Percentiles rank a stretch among this genome's conserved stretches.
These are phyloP conservation scores for Tauraco hartlaubi DNA, from an alignment of 2,797 vertebrate species.

Conservation along the genomic window DNA sequence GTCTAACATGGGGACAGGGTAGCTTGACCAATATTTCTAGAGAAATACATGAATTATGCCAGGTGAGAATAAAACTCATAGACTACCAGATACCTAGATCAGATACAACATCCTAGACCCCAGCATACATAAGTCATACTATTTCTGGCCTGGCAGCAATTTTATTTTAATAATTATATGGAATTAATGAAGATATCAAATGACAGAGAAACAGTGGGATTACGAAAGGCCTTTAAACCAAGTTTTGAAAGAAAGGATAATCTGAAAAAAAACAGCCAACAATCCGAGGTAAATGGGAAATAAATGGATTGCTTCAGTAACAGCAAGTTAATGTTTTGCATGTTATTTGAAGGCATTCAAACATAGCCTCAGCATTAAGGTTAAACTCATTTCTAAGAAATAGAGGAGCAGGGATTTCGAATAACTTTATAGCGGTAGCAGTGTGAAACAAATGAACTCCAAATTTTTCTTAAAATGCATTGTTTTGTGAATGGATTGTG, in stretches of 20 bases:
- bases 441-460: neutral
- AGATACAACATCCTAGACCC: neutral
- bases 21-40: neutral
- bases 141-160: neutral
- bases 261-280: neutral
- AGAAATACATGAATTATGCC: neutral
- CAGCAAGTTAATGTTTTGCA: neutral
- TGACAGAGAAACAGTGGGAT: neutral
- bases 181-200: neutral
- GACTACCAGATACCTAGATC: neutral
- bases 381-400: neutral
- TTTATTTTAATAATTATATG: neutral
- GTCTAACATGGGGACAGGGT: neutral
- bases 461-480: neutral
- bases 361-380: neutral
- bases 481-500: neutral
- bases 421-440: neutral
- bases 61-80: neutral
- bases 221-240: neutral
- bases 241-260: neutral
- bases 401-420: neutral
- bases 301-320: neutral
- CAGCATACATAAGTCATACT: neutral
- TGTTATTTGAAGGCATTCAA: neutral
- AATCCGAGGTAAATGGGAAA: neutral